Evolutionary conservation across 2,888 invertebrate species (phyloP).

Genomic region (Diaprepes abbreviatus): DNA sequence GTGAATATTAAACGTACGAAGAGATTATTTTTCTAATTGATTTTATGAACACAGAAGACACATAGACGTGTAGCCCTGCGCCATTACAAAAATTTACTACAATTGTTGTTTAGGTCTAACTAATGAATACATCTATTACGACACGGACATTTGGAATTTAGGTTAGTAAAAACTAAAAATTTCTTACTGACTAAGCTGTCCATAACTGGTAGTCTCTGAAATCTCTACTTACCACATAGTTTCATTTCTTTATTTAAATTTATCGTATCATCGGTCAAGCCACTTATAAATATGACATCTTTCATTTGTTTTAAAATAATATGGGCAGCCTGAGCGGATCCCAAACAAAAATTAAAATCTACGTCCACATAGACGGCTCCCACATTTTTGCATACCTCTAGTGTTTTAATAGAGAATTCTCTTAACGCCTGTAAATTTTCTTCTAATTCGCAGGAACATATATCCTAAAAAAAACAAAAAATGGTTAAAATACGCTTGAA

Average conservation of each 20-base stretch:
- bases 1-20: too few relatives aligned
- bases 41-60: too few relatives aligned
- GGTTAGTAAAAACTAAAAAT: too few relatives aligned
- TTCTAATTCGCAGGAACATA: not conserved
- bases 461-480: conserved; percentile 21
- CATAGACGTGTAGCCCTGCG: too few relatives aligned
- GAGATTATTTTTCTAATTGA: too few relatives aligned
- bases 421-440: conserved; percentile 1
- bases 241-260: not conserved
- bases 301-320: conserved; percentile 30
- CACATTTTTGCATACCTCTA: conserved; percentile 41
- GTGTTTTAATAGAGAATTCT: conserved; percentile 3
- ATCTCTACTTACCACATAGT: not conserved
- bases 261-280: conserved; percentile 28
- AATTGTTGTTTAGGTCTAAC: too few relatives aligned
- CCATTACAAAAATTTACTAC: too few relatives aligned
- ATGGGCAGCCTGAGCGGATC: conserved; percentile 28
- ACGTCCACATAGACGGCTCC: conserved; percentile 31
- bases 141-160: too few relatives aligned
- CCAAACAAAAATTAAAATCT: conserved; percentile 24
- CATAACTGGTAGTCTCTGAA: too few relatives aligned
- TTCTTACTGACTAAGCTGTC: too few relatives aligned
- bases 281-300: conserved; percentile 29
- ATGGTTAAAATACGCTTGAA: too few relatives aligned
- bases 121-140: too few relatives aligned